A percentile compares a stretch with the other conserved stretches of the same genome.
Evolutionary conservation across 53 echinoderm and acorn worm species (phyloP).

Genomic region (Mesocentrotus franciscanus): DNA sequence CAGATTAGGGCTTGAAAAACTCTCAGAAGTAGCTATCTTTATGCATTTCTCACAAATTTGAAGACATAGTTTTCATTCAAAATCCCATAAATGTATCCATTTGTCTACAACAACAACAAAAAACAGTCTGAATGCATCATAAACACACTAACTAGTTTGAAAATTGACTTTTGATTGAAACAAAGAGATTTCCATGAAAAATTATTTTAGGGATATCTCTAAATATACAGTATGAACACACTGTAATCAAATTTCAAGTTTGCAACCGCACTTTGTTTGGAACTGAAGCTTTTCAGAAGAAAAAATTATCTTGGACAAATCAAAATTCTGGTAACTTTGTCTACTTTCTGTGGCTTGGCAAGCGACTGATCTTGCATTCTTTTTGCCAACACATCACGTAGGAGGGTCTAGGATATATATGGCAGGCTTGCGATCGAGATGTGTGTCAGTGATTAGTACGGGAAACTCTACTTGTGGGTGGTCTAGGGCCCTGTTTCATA

Average conservation of each 20-base stretch:
- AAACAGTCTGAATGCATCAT: too few species aligned
- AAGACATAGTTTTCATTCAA: background rate
- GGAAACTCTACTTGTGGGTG: conserved; percentile 44
- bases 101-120: too few species aligned
- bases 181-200: too few species aligned
- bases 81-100: too few species aligned
- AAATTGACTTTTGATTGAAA: too few species aligned
- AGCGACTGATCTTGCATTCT: background rate
- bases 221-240: background rate
- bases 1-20: too few species aligned
- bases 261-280: background rate
- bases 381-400: conserved; percentile 20
- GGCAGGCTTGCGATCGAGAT: background rate
- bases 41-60: background rate
- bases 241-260: background rate
- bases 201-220: too few species aligned
- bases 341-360: background rate
- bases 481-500: background rate
- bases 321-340: background rate
- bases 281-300: background rate
- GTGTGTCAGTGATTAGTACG: conserved; percentile 4
- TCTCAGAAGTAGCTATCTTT: too few species aligned
- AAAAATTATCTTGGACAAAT: background rate
- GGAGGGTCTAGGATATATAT: background rate
- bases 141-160: too few species aligned